Evolutionary conservation across 2,113 vertebrate genomes (phyloP), one percentile per base, ranked within the genome.

Genomic region (Gila orcuttii): DNA sequence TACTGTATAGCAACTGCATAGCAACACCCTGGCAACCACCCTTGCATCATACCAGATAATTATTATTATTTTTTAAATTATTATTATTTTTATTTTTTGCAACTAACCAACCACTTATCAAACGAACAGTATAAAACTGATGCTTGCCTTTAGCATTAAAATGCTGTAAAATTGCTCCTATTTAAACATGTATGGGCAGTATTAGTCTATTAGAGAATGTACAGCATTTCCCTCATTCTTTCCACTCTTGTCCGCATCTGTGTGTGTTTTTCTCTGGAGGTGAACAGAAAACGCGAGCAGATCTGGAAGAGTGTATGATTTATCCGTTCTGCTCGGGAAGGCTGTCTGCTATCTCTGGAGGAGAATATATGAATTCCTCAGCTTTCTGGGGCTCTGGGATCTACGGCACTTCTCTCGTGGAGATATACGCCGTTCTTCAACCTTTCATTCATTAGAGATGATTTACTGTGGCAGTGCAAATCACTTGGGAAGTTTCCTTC

Each of bases 381-480:
- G 82, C 77, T 88, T 87, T 88, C 89, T 45, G 81, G 88, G 84
- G 86, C 69, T 52, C 71, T 50, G 60, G 55, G 71, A 86, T 85
- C 85, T 83, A 86, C 86, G 42, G 76, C 84, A 86, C 88, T 74
- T 62, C 69, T 36, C 84, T 87, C 45, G 3, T 74, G 64, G 57
- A 88, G 89, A 89, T 88, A 86, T 86, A 90, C 42, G 13, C 13
- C 23, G 6, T 50, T 84, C 33, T 79, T 74, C 73, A 62, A 80
- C 74, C 85, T 42, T 88, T 90, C 86, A 90, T 90, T 85, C 87
- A 90, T 83, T 86, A 86, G 57, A 88, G 85, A 88, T 86, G 85
- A 88, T 86, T 84, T 86, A 86, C 52, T 73, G 82, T 52, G 74
- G 88, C 31, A 71, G 73, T 25, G 23, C 79, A 80, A 23, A 84